These are phyloP conservation scores for Crepidodera aurea DNA, from an alignment of 2,888 invertebrate species.

Conservation along the genomic window DNA sequence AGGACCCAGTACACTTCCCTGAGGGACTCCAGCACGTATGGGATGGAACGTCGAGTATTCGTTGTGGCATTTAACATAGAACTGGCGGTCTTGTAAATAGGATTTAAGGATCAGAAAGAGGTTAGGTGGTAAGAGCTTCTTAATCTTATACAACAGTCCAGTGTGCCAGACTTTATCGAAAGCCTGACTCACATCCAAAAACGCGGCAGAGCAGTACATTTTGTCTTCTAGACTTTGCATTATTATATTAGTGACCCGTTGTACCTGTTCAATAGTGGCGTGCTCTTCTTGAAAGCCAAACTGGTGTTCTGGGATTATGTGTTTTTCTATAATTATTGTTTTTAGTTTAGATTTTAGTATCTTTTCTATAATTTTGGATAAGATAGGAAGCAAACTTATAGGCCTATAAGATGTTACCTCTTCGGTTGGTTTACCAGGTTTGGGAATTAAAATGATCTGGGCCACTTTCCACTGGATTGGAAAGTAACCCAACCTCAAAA, in stretches of 20 bases:
- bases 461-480: too few species aligned
- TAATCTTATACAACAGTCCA: background rate
- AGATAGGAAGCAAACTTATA: too few species aligned
- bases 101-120: background rate
- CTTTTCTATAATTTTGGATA: too few species aligned
- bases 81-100: background rate
- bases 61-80: background rate
- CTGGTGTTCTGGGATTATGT: background rate
- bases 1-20: too few species aligned
- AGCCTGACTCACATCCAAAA: background rate
- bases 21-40: too few species aligned
- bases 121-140: background rate
- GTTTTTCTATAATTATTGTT: background rate
- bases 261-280: background rate
- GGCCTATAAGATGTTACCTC: too few species aligned
- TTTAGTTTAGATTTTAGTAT: too few species aligned
- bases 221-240: background rate
- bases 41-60: too few species aligned
- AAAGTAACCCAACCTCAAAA: too few species aligned
- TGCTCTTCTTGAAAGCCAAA: background rate
- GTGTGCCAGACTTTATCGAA: background rate
- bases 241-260: background rate
- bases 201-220: background rate
- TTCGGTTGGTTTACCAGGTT: too few species aligned
- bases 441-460: too few species aligned